phyloP scores from a whole-genome alignment of 2,113 vertebrate genomes.

The Grus americana region DNA sequence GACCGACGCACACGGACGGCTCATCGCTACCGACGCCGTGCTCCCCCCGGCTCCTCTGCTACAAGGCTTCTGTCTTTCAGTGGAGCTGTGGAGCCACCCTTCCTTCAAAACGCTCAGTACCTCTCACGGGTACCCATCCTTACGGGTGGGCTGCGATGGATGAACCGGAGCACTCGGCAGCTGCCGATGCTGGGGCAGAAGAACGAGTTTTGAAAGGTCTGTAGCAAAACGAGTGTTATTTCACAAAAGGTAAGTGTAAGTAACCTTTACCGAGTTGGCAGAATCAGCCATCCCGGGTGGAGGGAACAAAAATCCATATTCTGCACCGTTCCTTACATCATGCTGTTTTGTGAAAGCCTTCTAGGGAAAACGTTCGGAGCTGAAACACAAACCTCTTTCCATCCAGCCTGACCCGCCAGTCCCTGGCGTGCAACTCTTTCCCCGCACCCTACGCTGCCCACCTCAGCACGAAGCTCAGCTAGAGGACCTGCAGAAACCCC shows the following conservation, averaged over 20 bases:
- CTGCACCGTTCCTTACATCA: background rate
- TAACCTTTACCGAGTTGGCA: background rate
- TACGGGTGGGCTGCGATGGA: background rate
- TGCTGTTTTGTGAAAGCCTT: background rate
- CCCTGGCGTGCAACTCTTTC: background rate
- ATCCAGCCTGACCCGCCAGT: background rate
- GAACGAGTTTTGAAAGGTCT: background rate
- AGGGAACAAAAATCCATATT: background rate
- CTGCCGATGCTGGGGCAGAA: background rate
- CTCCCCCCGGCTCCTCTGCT: background rate
- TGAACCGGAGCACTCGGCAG: background rate
- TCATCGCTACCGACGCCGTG: rapidly evolving
- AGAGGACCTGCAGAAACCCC: constrained; percentile 8
- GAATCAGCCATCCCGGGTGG: background rate
- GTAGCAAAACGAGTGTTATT: background rate
- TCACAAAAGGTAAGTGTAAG: background rate
- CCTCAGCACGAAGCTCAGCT: background rate
- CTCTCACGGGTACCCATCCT: background rate
- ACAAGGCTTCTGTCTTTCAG: background rate
- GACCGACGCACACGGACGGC: background rate
- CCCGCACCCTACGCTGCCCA: background rate
- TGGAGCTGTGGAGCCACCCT: background rate
- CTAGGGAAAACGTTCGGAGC: background rate
- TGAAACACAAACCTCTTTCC: background rate
- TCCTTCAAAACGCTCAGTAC: background rate